Percentiles rank a stretch among this genome's conserved stretches.
Evolutionary conservation across 2,797 vertebrate genomes (phyloP).

Genomic region (Hemibagrus guttatus): DNA sequence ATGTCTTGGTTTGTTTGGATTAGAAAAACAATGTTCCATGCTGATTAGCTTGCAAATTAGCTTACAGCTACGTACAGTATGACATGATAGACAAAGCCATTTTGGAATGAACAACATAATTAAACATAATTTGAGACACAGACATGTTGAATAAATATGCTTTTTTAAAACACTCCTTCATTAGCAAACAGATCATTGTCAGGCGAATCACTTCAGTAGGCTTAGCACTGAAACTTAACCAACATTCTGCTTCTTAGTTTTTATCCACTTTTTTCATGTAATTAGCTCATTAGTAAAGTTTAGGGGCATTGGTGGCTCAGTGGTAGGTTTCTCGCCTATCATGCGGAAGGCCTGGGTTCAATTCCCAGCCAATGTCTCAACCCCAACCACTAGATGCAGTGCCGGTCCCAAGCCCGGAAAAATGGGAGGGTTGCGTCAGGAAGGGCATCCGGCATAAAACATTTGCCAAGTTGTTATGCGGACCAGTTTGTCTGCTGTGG

Average conservation of each 20-base stretch:
- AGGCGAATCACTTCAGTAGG: not conserved
- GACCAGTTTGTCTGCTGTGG: too few relatives aligned
- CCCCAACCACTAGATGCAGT: too few relatives aligned
- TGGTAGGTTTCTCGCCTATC: too few relatives aligned
- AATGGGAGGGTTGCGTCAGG: too few relatives aligned
- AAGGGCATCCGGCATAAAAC: too few relatives aligned
- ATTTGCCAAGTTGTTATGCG: too few relatives aligned
- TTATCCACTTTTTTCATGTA: slow-evolving; percentile 8
- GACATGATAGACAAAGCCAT: not conserved
- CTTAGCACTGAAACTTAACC: not conserved
- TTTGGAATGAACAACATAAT: not conserved
- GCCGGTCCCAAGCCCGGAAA: too few relatives aligned
- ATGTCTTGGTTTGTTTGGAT: not conserved
- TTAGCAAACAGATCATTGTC: not conserved
- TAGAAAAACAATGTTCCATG: not conserved
- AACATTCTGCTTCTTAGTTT: not conserved
- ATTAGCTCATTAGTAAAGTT: slow-evolving; percentile 13
- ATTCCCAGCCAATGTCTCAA: too few relatives aligned
- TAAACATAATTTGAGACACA: not conserved
- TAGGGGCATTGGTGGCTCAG: too few relatives aligned
- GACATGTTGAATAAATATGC: not conserved
- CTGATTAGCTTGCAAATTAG: not conserved
- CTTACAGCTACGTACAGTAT: not conserved
- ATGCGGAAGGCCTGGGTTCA: too few relatives aligned
- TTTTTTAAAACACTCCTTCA: not conserved